Base-by-base conservation (phyloP, 1,140 invertebrate genomes). In the Cataglyphis hispanica region DNA sequence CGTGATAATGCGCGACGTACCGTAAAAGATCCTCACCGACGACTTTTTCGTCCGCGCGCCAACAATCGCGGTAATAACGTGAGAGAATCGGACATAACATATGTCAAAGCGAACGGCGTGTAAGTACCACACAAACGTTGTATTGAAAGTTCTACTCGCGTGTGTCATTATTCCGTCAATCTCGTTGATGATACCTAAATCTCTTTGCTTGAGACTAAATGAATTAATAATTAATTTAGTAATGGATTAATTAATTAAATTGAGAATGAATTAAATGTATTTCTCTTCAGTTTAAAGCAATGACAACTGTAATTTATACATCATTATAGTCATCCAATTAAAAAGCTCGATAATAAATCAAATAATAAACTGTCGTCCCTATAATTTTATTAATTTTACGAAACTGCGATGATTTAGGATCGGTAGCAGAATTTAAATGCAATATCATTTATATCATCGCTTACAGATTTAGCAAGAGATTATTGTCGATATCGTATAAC, bases 1-100 rank as follows among this genome's bases (percentile, higher is more conserved):
- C 88, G 88, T 87, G 87, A 89, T 89, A 89, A 89, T 89, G 87
- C 81, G 60, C 88, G 88, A 89, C 87, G 88, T 89, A 64, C 58
- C 90, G 87, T 90, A 84, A 88, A 88, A 50, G 84, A 13, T 46
- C 13, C 46, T 50, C 75, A 87, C 40, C 70, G 53, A 56, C 53
- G 58, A 25, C 60, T 34, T 37, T 60, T 74, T 11, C 46, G 60
- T 27, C 25, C 27, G n/a, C 60, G 43, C 63, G 43, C 53, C 25
- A 76, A 84, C 40, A 77, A 63, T 56, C 58, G 13, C 40, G 25
- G 70, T 88, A 89, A 89, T 89, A 86, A 89, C 87, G 87, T 70
- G 85, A 78, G 85, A 89, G 85, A 86, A 81, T 53, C 75, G 80
- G 37, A 77, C 78, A 40, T 84, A 83, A 83, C 53, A 11, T 27